phyloP scores from a whole-genome alignment of 2,888 invertebrate species.

The Idaea biselata region DNA sequence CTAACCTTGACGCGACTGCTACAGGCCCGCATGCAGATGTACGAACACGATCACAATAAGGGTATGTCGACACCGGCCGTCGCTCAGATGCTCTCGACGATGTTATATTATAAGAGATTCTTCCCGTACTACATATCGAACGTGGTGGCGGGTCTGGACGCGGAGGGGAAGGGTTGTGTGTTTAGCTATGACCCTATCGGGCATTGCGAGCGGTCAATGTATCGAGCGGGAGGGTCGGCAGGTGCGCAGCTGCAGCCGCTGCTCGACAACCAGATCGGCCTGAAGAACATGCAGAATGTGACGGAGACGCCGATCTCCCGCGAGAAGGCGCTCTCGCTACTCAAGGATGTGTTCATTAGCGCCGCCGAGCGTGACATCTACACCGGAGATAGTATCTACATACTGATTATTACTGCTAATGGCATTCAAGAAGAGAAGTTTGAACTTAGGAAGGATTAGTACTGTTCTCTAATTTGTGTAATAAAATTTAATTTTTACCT shows the following conservation, averaged over 20 bases:
- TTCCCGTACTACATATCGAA: slow-evolving; percentile 99
- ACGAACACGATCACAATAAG: slow-evolving; percentile 95
- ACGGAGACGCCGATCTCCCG: slow-evolving; percentile 83
- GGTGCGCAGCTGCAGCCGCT: slow-evolving; percentile 95
- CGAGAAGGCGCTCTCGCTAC: slow-evolving; percentile 90
- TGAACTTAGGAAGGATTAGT: slow-evolving; percentile 93
- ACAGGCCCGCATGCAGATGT: slow-evolving; percentile 95
- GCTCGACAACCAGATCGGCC: slow-evolving; percentile 96
- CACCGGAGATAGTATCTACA: slow-evolving; percentile 94
- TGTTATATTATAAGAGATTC: slow-evolving; percentile 97
- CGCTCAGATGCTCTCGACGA: slow-evolving; percentile 97
- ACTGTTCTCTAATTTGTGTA: slow-evolving; percentile 29
- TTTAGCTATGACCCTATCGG: slow-evolving; percentile 99
- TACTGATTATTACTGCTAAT: slow-evolving; percentile 93
- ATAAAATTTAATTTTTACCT: slow-evolving; percentile 32
- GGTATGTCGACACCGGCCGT: slow-evolving; percentile 94
- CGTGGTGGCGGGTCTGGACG: slow-evolving; percentile 95
- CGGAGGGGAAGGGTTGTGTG: slow-evolving; percentile 95
- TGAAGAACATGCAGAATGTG: slow-evolving; percentile 91
- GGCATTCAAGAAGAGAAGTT: slow-evolving; percentile 89
- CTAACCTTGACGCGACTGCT: slow-evolving; percentile 92
- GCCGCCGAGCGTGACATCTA: slow-evolving; percentile 99
- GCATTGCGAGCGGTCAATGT: slow-evolving; percentile 92
- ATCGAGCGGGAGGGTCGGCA: slow-evolving; percentile 94
- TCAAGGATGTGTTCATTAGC: slow-evolving; percentile 98